Base-by-base conservation (phyloP, 2,113 vertebrate species). In the Furnarius figulus region DNA sequence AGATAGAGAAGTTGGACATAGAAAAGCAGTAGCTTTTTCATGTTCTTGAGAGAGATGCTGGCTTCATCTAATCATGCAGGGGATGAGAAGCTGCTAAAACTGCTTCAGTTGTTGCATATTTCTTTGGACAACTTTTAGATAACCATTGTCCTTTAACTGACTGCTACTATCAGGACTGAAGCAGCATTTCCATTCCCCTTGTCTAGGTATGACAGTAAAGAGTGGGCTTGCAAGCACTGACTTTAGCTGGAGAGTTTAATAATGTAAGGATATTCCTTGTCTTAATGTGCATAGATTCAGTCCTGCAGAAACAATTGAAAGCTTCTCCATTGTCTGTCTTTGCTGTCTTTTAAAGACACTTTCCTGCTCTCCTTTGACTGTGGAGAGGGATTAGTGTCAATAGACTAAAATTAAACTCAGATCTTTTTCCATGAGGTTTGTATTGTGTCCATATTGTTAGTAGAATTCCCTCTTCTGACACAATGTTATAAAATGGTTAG, bases 51-150 rank as follows among this genome's bases (percentile, higher is more conserved):
- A 62, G 71, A 72, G 21, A 49, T n/a, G 21, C 35, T 82, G 35
- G 16, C 14, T 77, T 77, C 12, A 21, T 50, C 28, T 73, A 55
- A 35, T 49, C 14, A 21, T 18, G 27, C 14, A 46, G 77, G 37
- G 28, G 28, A 50, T 0, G 0, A 62, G 25, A 63, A 0, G 2
- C 37, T 87, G 66, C 49, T 79, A 16, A 68, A 73, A 58, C 24
- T 39, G 35, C 33, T 61, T 72, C 40, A 78, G 72, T 31, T n/a
- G 40, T 44, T 67, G 58, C 39, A 52, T 72, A 20, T 65, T 27
- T 58, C 19, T 78, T 44, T 42, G 46, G 40, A 27, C 0, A 2
- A 18, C 27, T 8, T 78, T 50, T 47, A 46, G 46, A 27, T 0
- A 2, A 21, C 31, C 9, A 1, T 28, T 50, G 35, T 31, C 31